Percentiles rank a stretch among this genome's conserved stretches.
Evolutionary conservation across 2,888 invertebrate species (phyloP).

Genomic region (Ariolimax columbianus): DNA sequence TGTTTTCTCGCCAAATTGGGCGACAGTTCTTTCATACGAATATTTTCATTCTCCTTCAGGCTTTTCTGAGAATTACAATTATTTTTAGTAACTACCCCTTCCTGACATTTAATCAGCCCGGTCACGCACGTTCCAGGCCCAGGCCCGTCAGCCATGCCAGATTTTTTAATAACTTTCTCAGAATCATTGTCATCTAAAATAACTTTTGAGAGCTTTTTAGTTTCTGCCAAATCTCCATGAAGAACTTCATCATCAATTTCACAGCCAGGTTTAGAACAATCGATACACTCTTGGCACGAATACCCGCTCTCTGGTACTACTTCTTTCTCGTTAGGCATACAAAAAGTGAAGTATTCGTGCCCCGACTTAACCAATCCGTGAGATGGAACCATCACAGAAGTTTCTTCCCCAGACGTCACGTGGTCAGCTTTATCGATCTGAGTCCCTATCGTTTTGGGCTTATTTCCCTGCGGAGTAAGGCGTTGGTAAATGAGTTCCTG

Average conservation of each 20-base stretch:
- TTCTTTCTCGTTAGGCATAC: background rate
- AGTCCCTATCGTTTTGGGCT: background rate
- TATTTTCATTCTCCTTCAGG: slow-evolving; percentile 15
- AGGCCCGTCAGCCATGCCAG: background rate
- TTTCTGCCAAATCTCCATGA: background rate
- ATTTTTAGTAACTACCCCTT: background rate
- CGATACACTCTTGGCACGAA: background rate
- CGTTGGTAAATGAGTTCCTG: background rate
- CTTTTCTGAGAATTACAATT: slow-evolving; percentile 8
- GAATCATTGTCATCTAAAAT: background rate
- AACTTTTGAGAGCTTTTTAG: background rate
- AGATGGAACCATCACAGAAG: background rate
- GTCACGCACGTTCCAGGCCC: background rate
- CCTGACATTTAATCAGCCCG: background rate
- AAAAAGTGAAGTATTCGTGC: background rate
- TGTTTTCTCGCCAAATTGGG: background rate
- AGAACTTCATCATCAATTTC: background rate
- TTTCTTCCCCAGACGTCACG: slow-evolving; percentile 36
- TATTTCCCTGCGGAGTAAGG: background rate
- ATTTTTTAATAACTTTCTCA: background rate
- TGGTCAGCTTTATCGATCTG: slow-evolving; percentile 25
- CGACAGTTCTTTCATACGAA: slow-evolving; percentile 20
- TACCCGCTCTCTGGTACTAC: background rate
- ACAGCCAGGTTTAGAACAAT: slow-evolving; percentile 17
- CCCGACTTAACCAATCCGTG: background rate